A percentile compares a stretch with the other conserved stretches of the same genome.
Conservation (phyloP, 1,140 invertebrate genomes). For the Triops cancriformis region DNA sequence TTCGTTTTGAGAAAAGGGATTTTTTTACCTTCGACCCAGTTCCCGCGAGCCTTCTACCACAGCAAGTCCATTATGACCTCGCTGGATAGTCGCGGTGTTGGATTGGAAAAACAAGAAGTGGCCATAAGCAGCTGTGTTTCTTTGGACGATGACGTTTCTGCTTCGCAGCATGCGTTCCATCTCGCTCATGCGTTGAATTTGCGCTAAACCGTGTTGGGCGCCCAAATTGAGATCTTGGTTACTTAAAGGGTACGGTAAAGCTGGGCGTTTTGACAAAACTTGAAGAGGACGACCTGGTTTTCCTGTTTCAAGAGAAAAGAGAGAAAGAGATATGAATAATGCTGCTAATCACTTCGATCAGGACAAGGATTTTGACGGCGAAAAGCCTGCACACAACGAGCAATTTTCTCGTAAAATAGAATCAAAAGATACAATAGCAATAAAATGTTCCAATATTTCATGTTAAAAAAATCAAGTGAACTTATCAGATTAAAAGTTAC, state of each 20-base stretch:
- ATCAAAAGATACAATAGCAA: too few species aligned
- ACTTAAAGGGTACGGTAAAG: conserved; percentile 10
- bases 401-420: too few species aligned
- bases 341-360: background rate
- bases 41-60: conserved; percentile 24
- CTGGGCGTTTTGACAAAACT: conserved; percentile 10
- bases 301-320: background rate
- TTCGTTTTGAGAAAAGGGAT: background rate
- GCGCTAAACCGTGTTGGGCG: conserved; percentile 23
- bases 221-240: conserved; percentile 23
- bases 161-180: conserved; percentile 21
- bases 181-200: conserved; percentile 22
- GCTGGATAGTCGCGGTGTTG: conserved; percentile 15
- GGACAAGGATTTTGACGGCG: too few species aligned
- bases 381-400: too few species aligned
- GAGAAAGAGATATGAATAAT: background rate
- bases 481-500: too few species aligned
- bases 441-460: too few species aligned
- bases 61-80: conserved; percentile 18
- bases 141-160: conserved; percentile 16
- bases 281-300: background rate
- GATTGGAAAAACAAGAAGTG: conserved; percentile 28
- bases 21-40: conserved; percentile 27
- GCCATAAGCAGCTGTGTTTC: conserved; percentile 21
- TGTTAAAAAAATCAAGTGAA: too few species aligned